These are phyloP conservation scores for Ametastegia equiseti DNA, from an alignment of 2,888 invertebrate species.

Conservation along the genomic window DNA sequence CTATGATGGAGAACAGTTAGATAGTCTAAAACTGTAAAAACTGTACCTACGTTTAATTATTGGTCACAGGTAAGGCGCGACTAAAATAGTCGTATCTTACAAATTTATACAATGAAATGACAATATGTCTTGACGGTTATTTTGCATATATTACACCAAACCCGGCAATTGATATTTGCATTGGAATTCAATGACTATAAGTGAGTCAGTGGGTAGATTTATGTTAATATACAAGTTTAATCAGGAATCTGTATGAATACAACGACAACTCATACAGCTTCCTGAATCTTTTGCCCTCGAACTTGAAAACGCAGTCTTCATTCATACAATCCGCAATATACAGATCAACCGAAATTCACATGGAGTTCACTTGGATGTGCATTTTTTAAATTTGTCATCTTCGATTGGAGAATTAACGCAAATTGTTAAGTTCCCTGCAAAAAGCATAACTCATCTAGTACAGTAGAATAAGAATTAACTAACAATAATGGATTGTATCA, in stretches of 20 bases:
- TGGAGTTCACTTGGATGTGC: too few species aligned
- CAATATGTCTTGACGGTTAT: background rate
- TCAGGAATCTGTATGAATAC: background rate
- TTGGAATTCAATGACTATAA: background rate
- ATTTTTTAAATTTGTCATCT: too few species aligned
- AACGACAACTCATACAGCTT: background rate
- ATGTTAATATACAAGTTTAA: background rate
- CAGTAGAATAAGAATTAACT: too few species aligned
- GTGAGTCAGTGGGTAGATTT: conserved; percentile 7
- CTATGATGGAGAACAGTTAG: background rate
- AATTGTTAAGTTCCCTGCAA: too few species aligned
- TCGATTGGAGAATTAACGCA: too few species aligned
- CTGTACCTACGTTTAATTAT: too few species aligned
- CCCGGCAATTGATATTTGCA: background rate
- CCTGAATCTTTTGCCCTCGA: background rate
- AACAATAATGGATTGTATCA: too few species aligned
- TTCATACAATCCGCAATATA: too few species aligned
- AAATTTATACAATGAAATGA: background rate
- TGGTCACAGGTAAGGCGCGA: too few species aligned
- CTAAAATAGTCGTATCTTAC: background rate
- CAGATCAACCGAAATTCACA: too few species aligned
- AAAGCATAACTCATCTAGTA: too few species aligned
- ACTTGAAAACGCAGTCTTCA: background rate
- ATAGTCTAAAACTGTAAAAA: background rate
- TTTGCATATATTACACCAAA: background rate